Percentiles rank a stretch among this genome's conserved stretches.
Evolutionary conservation across 2,113 vertebrate species (phyloP).

Genomic region (Ictalurus furcatus): DNA sequence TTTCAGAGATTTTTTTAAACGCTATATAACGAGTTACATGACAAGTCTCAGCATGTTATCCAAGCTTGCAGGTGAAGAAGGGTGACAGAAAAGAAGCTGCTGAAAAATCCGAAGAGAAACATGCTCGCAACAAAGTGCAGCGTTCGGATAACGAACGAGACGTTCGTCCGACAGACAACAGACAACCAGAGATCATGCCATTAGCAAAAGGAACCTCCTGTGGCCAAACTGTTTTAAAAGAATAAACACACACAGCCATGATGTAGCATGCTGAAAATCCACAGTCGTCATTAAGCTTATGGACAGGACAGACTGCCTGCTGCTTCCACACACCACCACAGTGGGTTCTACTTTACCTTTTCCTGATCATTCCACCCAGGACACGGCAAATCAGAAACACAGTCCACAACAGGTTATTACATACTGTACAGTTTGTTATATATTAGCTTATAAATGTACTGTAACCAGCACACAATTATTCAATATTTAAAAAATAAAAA

Average conservation of each 20-base stretch:
- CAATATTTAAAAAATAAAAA: neutral
- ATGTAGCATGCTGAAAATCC: conserved; percentile 23
- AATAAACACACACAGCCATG: neutral
- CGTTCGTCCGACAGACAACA: neutral
- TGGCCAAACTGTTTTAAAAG: neutral
- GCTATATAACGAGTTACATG: neutral
- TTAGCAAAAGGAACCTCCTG: neutral
- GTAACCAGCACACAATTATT: neutral
- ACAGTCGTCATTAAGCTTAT: conserved; percentile 1
- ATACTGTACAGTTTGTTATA: neutral
- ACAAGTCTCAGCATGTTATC: conserved; percentile 20
- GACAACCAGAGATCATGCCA: conserved; percentile 9
- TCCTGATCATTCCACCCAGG: conserved; percentile 79
- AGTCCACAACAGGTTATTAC: conserved; percentile 28
- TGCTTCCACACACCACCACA: neutral
- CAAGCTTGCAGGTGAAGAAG: conserved; percentile 32
- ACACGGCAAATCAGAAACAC: conserved; percentile 60
- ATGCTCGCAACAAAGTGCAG: conserved; percentile 13
- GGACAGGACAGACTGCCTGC: conserved; percentile 14
- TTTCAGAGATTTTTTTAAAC: neutral
- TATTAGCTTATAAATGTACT: neutral
- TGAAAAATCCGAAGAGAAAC: neutral
- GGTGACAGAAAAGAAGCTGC: neutral
- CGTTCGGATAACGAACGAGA: neutral
- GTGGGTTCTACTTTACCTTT: conserved; percentile 83